Base-by-base conservation (phyloP, 2,113 vertebrate genomes). In the Oryzias curvinotus region DNA sequence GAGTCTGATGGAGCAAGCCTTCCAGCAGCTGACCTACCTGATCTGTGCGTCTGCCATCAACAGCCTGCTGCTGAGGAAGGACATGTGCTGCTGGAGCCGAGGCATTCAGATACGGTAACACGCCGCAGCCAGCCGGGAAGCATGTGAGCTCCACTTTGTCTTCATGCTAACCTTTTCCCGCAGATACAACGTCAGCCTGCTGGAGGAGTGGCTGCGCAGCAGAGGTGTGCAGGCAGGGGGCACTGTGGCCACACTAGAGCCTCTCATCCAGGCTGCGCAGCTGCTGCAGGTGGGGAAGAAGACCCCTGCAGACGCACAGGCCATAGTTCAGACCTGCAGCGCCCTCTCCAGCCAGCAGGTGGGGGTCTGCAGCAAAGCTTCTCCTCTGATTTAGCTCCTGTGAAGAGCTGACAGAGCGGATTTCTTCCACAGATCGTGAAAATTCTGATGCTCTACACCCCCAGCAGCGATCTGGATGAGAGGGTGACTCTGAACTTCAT, bases 211-310 rank as follows among this genome's bases (percentile, higher is more conserved):
- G 93, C 82, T 95, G 85, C 82, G 87, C 23, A 79, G 80, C 10
- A 71, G 73, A 17, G 81, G 80, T 5, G 80, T 95, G 69, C 90
- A 88, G 73, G 77, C 90, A 75, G 91, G 88, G 0, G 90, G 90
- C 14, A 78, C 89, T 70, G 52, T 55, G 0, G 80, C 90, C 48
- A 23, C 86, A 23, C 75, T 95, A 55, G 87, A 93, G 81, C 92
- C 93, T 0, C 89, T 95, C 47, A 92, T 93, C 36, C 93, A 94
- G 75, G 93, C 92, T 0, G 87, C 87, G 14, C 92, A 92, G 83
- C 87, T 95, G 51, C 90, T 94, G 63, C 93, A 94, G 80, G 86
- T 92, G 18, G 92, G 89, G 58, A 93, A 94, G 70, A 91, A 83
- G 77, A 90, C 88, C 0, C 85, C 91, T 13, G 83, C 76, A 0